Evolutionary conservation across 1,140 invertebrate species (phyloP), one percentile per base, ranked within the genome.

Genomic region (Heliconius hermathena): DNA sequence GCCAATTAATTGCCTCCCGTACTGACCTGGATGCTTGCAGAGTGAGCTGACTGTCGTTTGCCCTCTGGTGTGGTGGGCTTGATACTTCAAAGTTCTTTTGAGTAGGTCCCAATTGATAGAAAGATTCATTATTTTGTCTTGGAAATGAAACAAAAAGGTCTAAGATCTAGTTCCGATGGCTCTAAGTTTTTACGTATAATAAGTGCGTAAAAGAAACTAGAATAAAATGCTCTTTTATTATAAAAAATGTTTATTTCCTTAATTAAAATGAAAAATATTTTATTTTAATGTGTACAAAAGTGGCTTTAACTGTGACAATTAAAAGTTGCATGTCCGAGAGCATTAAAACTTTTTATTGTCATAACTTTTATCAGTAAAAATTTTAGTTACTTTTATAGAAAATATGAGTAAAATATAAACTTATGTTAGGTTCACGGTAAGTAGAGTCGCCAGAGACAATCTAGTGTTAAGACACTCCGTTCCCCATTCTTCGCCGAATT

Each of bases 251-350:
- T 66, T 11, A 66, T 16, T 16, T 29, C 13, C 29, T 66, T 66
- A 66, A 66, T 66, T 66, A 66, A 66, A 29, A 66, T 66, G 60
- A 66, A 66, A 66, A 66, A 66, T 66, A 66, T 29, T 66, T 26
- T 26, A 66, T 22, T 29, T 16, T 13, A 66, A 29, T 66, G 26
- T n/a, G 26, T 66, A 26, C n/a, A 66, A 29, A 66, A 66, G 60
- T 29, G 26, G 60, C 60, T 16, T 29, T 66, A 29, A 66, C 60
- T 66, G 60, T 66, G 60, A 66, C 60, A 66, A 66, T 66, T 66
- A 66, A 18, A 66, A 66, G 60, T 66, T 66, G 60, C 13, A 66
- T 29, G 60, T 66, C 26, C 60, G 60, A 66, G 60, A 26, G 60
- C 60, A 29, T 66, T 66, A 66, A 29, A 66, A 66, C 60, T 66